These are phyloP conservation scores for Atrichornis clamosus DNA, from an alignment of 2,113 vertebrate genomes.

Conservation along the genomic window DNA sequence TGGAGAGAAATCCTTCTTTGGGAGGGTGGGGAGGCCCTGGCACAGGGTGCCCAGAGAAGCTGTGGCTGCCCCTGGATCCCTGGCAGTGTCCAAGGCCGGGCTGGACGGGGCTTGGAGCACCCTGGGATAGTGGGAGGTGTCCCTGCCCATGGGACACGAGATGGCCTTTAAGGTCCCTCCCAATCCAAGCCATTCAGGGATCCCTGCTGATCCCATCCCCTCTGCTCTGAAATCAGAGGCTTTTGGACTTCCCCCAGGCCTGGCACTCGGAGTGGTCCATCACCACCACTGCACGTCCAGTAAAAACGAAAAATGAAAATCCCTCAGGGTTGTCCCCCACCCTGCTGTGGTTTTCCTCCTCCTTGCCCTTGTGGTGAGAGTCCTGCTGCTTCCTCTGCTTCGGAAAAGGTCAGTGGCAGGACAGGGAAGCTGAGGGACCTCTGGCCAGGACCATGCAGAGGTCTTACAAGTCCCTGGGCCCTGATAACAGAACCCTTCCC, in stretches of 20 bases:
- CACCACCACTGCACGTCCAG: fast-evolving
- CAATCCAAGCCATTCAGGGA: not conserved
- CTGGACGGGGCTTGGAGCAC: fast-evolving
- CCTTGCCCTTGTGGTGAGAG: not conserved
- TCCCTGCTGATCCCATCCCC: not conserved
- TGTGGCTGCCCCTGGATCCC: not conserved
- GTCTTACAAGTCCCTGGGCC: not conserved
- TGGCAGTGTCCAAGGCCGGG: not conserved
- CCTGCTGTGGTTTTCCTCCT: fast-evolving
- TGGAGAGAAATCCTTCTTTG: not conserved
- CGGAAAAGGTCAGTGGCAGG: not conserved
- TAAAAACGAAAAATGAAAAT: not conserved
- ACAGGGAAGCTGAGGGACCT: not conserved
- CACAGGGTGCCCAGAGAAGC: not conserved
- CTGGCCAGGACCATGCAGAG: fast-evolving
- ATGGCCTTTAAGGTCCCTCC: not conserved
- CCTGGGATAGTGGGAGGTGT: not conserved
- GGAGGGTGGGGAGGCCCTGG: fast-evolving
- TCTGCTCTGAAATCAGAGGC: fast-evolving
- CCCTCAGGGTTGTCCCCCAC: fast-evolving
- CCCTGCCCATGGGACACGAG: fast-evolving
- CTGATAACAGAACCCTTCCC: fast-evolving
- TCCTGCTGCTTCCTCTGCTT: not conserved
- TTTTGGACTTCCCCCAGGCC: fast-evolving
- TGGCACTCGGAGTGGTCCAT: not conserved